Evolutionary conservation across 2,113 vertebrate species (phyloP).

Genomic region (Puffinus mauretanicus): DNA sequence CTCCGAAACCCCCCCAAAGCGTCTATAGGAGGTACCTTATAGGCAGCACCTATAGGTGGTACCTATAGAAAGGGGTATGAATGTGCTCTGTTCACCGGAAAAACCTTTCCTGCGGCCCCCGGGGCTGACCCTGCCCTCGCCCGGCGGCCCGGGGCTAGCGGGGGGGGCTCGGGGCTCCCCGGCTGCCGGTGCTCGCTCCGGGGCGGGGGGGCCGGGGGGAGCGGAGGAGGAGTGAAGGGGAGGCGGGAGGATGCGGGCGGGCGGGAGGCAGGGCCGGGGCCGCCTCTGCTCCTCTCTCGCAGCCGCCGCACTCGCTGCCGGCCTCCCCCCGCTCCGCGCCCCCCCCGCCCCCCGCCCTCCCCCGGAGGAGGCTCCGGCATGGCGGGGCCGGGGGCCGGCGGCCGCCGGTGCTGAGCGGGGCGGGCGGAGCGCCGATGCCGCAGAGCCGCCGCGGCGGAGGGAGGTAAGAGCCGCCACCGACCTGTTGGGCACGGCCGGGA

Average conservation of each 20-base stretch:
- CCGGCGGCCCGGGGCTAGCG: not conserved
- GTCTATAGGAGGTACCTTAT: fast-evolving
- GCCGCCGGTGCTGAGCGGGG: not conserved
- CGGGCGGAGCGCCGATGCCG: not conserved
- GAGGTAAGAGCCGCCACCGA: conserved; percentile 7
- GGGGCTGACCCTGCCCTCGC: not conserved
- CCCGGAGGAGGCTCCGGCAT: not conserved
- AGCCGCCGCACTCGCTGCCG: not conserved
- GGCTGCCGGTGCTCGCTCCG: not conserved
- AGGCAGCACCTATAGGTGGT: not conserved
- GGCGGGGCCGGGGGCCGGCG: not conserved
- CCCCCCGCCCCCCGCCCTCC: not conserved
- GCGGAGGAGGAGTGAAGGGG: not conserved
- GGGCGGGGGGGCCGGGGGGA: not conserved
- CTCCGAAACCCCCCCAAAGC: not conserved
- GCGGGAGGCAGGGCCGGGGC: not conserved
- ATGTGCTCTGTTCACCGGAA: not conserved
- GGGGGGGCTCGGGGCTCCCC: no score
- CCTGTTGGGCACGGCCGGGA: not conserved
- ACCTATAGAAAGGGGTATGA: fast-evolving
- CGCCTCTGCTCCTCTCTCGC: not conserved
- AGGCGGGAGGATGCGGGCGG: not conserved
- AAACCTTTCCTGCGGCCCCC: not conserved
- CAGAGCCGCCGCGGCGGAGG: not conserved
- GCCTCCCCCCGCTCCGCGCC: no score